Conservation (phyloP, 2,888 invertebrate species). For the Spilosoma lubricipeda region DNA sequence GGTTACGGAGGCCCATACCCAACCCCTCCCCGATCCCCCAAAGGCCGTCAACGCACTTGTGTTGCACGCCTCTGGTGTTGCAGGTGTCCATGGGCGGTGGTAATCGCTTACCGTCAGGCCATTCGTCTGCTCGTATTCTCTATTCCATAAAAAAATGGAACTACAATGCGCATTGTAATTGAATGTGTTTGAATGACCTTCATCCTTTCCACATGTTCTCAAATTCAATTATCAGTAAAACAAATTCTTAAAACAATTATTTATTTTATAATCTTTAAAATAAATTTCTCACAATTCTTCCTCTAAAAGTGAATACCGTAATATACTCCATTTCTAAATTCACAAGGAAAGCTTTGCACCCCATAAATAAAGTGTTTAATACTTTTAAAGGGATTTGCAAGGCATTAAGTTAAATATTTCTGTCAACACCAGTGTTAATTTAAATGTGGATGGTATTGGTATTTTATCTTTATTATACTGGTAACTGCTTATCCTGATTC, state of each 20-base stretch:
- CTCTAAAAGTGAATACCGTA: not conserved
- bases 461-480: constrained; percentile 1
- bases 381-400: constrained; percentile 46
- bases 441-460: constrained; percentile 20
- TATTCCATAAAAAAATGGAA: no score
- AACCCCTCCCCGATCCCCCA: no score
- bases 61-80: no score
- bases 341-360: constrained; percentile 25
- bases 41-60: no score
- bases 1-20: no score
- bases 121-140: no score
- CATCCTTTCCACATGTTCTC: not conserved
- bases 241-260: no score
- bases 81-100: no score
- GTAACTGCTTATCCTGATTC: not conserved
- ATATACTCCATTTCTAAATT: constrained; percentile 18
- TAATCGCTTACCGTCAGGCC: no score
- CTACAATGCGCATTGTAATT: no score
- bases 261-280: no score
- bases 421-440: constrained; percentile 34
- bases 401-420: constrained; percentile 36
- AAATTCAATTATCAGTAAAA: not conserved
- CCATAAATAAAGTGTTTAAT: constrained; percentile 46
- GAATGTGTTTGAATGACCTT: no score
- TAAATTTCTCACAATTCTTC: not conserved